A percentile compares a stretch with the other conserved stretches of the same genome.
Evolutionary conservation across 2,113 vertebrate species (phyloP).

Genomic region (Tragelaphus imberbis): DNA sequence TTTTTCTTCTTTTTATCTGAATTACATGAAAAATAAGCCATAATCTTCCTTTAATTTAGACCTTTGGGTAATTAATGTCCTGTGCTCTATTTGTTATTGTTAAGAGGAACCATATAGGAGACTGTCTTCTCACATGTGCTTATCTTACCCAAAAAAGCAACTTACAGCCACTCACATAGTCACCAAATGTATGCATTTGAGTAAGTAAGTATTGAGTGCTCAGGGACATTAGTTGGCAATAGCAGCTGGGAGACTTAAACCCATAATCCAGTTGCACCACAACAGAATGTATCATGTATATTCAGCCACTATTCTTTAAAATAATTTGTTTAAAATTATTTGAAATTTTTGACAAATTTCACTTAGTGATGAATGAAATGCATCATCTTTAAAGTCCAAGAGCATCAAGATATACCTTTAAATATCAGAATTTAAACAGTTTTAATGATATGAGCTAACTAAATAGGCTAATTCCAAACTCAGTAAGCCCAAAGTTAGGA

Average conservation of each 20-base stretch:
- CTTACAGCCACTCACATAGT: not conserved
- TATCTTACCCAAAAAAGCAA: not conserved
- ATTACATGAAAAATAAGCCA: conserved; percentile 3
- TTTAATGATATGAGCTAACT: not conserved
- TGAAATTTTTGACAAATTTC: not conserved
- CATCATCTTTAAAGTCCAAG: conserved; percentile 74
- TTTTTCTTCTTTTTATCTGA: not conserved
- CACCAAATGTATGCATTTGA: not conserved
- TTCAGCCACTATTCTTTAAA: not conserved
- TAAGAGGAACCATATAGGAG: not conserved
- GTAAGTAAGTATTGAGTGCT: not conserved
- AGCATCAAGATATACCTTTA: conserved; percentile 69
- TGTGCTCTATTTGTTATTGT: not conserved
- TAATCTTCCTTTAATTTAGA: not conserved
- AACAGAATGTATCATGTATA: not conserved
- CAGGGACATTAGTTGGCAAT: not conserved
- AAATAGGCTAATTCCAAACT: conserved; percentile 21
- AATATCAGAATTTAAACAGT: not conserved
- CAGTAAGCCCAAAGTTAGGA: not conserved
- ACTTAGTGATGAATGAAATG: conserved; percentile 68
- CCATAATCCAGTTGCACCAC: not conserved
- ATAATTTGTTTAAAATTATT: not conserved
- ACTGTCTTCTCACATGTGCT: not conserved
- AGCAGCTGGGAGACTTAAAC: not conserved
- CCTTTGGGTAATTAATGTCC: not conserved